Base-by-base conservation (phyloP, 2,113 vertebrate species). In the Saccopteryx bilineata region DNA sequence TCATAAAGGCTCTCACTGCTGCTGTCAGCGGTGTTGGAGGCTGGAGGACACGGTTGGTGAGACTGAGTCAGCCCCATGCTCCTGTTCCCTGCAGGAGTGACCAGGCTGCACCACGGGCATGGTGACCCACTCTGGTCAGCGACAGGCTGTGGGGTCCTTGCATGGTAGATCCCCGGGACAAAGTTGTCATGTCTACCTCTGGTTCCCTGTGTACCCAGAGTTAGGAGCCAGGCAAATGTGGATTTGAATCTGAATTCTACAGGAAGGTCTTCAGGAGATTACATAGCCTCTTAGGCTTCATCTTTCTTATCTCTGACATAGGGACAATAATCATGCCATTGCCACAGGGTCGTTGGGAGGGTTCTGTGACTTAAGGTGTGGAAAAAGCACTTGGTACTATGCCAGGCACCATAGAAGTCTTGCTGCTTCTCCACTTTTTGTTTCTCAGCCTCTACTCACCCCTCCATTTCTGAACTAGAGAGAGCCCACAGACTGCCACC, bases 291-390 rank as follows among this genome's bases (percentile, higher is more conserved):
- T 58, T 4, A 9, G 61, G 33, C 21, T 96, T 90, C 56, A 24
- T 61, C 48, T 56, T 63, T 71, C 28, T 48, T 33, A 1, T 66
- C 75, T 83, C 52, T 93, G 84, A 72, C 74, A 31, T 6, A 31
- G 63, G 10, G 28, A 39, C 19, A 2, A 0, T 39, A 4, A 12
- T 63, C 1, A 6, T 0, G 39, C 7, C 7, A 15, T 12, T 5
- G 9, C 21, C 76, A 26, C 1, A n/a, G 66, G 28, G 81, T 17
- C 10, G 4, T 3, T 23, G 39, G 65, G 68, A 72, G 18, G 79
- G 10, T 11, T 3, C 2, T 14, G n/a, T 23, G n/a, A 28, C 24
- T 0, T 23, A 3, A 1, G 21, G 39, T 18, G 0, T 0, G 7
- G 83, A 50, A 28, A 50, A 28, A 63, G 11, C 31, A 15, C 28